A percentile compares a stretch with the other conserved stretches of the same genome.
These are phyloP conservation scores for Molothrus ater DNA, from an alignment of 2,797 vertebrate species.

Conservation along the genomic window DNA sequence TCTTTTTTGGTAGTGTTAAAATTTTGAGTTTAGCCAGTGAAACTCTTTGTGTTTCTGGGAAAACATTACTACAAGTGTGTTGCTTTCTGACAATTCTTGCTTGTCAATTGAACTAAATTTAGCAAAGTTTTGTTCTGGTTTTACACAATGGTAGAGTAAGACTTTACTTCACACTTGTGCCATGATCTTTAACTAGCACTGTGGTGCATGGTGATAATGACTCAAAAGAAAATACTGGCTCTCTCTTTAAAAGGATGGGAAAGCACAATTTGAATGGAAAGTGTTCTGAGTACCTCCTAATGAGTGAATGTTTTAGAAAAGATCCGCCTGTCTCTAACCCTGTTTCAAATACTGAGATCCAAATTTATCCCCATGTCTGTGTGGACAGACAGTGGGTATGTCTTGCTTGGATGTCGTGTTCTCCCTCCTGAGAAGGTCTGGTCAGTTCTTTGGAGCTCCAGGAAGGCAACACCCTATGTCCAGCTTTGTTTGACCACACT, in stretches of 20 bases:
- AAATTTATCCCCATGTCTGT: not conserved
- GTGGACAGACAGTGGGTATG: not conserved
- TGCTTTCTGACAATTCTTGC: not conserved
- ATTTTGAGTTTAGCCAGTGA: not conserved
- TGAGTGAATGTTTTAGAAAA: not conserved
- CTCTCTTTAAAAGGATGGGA: not conserved
- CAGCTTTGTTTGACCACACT: not conserved
- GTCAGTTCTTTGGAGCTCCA: not conserved
- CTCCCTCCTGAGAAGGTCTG: not conserved
- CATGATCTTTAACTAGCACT: not conserved
- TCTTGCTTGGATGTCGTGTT: not conserved
- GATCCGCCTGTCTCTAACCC: not conserved
- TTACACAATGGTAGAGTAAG: not conserved
- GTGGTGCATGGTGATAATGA: not conserved
- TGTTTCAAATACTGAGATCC: not conserved
- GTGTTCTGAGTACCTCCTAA: not conserved
- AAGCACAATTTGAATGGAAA: accelerated
- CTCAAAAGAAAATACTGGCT: not conserved
- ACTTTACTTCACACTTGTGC: not conserved
- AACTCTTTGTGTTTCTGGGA: not conserved
- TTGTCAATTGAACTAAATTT: not conserved
- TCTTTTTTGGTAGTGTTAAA: not conserved
- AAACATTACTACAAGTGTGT: not conserved
- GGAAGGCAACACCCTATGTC: accelerated
- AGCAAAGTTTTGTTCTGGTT: not conserved